A percentile compares a stretch with the other conserved stretches of the same genome.
These are phyloP conservation scores for Alaudala cheleensis DNA, from an alignment of 2,113 vertebrate genomes.

Conservation along the genomic window DNA sequence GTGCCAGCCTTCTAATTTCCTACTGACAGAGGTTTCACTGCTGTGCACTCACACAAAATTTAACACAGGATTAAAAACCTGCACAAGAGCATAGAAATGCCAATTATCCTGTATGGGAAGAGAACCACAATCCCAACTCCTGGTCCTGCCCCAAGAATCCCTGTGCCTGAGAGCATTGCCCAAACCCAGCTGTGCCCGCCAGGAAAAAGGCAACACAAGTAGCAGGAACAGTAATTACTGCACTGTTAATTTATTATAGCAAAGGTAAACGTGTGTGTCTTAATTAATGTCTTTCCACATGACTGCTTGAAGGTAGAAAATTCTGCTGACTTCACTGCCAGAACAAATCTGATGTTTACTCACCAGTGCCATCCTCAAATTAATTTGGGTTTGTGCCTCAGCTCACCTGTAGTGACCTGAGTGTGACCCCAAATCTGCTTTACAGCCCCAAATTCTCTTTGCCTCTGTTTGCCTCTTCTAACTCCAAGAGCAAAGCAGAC, in stretches of 20 bases:
- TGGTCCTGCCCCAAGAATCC: neutral
- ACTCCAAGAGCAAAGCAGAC: neutral
- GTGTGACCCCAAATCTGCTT: neutral
- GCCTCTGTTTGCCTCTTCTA: neutral
- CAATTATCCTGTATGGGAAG: neutral
- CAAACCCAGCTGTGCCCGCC: neutral
- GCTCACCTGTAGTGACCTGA: neutral
- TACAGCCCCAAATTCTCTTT: neutral
- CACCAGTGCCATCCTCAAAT: neutral
- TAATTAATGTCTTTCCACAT: neutral
- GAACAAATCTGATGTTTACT: neutral
- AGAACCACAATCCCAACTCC: neutral
- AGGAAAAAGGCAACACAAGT: neutral
- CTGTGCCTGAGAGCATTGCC: neutral
- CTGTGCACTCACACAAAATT: neutral
- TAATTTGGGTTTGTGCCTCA: neutral
- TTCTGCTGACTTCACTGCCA: neutral
- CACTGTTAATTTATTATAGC: neutral
- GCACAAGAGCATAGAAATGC: neutral
- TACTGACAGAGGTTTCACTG: neutral
- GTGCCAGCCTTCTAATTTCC: neutral
- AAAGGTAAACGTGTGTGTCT: neutral
- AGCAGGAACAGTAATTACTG: neutral
- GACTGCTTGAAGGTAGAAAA: neutral
- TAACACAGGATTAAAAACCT: neutral